These are phyloP conservation scores for Hiodon alosoides DNA, from an alignment of 2,113 vertebrate genomes.

Conservation along the genomic window DNA sequence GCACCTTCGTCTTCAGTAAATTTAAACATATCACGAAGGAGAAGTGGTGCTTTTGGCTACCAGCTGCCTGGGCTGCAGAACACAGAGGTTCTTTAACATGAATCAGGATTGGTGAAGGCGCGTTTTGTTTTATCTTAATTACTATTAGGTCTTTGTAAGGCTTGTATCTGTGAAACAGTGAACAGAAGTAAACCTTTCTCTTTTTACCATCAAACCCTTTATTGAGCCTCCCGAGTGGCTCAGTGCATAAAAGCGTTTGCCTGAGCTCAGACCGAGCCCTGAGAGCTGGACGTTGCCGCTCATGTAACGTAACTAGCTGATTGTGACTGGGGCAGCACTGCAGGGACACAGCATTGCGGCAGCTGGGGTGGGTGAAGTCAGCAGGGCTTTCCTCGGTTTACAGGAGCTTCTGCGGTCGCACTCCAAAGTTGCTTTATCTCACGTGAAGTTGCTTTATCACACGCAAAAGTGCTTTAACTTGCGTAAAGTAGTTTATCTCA, in stretches of 20 bases:
- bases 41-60: slow-evolving; percentile 56
- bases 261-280: no score
- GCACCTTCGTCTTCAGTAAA: slow-evolving; percentile 48
- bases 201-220: slow-evolving; percentile 4
- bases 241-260: not conserved
- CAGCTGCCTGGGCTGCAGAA: slow-evolving; percentile 52
- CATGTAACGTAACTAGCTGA: no score
- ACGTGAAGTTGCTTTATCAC: no score
- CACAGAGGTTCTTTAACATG: slow-evolving; percentile 46
- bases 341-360: no score
- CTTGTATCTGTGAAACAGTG: slow-evolving; percentile 38
- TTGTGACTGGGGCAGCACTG: no score
- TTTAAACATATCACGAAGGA: slow-evolving; percentile 36
- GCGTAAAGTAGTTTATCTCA: no score
- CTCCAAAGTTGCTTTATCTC: no score
- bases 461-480: no score
- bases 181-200: slow-evolving; percentile 23
- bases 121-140: slow-evolving; percentile 60
- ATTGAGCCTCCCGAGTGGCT: not conserved
- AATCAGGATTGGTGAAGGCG: slow-evolving; percentile 49
- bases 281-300: no score
- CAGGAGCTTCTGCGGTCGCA: no score
- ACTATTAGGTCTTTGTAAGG: slow-evolving; percentile 39
- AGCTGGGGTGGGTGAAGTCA: no score
- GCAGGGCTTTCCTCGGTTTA: no score